phyloP scores from a whole-genome alignment of 2,797 vertebrate species.

The Prionace glauca region DNA sequence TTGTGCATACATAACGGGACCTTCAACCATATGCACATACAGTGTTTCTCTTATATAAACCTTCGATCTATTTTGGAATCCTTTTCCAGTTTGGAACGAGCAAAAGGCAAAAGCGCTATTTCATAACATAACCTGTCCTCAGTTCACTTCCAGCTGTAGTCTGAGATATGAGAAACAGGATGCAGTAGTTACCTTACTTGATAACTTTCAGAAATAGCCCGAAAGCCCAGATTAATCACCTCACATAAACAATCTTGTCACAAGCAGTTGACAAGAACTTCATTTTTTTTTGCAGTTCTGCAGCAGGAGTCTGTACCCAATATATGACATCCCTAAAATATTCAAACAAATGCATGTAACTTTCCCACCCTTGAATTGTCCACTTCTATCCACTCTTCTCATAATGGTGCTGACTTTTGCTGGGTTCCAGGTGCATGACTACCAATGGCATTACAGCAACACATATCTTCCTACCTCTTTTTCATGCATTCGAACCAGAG shows the following conservation, averaged over 20 bases:
- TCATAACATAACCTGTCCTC: neutral
- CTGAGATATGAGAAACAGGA: neutral
- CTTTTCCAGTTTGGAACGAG: neutral
- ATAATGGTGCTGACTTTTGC: neutral
- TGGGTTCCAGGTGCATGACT: neutral
- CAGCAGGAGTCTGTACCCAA: neutral
- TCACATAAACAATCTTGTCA: neutral
- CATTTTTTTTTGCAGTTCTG: neutral
- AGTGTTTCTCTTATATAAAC: neutral
- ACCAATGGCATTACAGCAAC: neutral
- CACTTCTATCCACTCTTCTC: neutral
- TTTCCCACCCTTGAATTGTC: neutral
- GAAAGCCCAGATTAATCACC: neutral
- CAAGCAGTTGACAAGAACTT: neutral
- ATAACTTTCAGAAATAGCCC: neutral
- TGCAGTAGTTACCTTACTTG: neutral
- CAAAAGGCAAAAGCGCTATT: neutral
- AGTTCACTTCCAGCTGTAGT: neutral
- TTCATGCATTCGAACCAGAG: conserved; percentile 51
- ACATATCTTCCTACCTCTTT: conserved; percentile 66
- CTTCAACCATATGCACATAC: neutral
- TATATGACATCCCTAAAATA: neutral
- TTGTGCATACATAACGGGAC: neutral
- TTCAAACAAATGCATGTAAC: neutral
- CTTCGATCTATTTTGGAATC: neutral